These are phyloP conservation scores for Belgica antarctica DNA, from an alignment of 2,888 invertebrate genomes.

Conservation along the genomic window DNA sequence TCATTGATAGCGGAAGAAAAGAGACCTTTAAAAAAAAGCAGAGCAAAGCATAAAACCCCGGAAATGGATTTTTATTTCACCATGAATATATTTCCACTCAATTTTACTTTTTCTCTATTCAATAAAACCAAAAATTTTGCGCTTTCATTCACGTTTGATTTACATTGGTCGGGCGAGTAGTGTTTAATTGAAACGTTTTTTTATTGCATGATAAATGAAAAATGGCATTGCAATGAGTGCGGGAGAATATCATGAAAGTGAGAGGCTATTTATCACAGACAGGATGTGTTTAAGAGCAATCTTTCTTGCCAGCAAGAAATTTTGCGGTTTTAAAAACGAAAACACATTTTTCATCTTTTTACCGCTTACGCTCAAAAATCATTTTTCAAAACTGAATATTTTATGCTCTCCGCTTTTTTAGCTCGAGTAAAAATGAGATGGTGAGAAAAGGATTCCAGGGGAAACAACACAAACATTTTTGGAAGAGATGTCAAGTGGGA, in stretches of 20 bases:
- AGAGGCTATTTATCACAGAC: conserved; percentile 38
- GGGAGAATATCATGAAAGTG: background rate
- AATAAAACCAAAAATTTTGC: background rate
- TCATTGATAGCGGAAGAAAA: no score
- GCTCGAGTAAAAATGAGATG: background rate
- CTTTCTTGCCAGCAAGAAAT: conserved; percentile 27
- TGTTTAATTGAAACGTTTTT: conserved; percentile 18
- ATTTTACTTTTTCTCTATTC: conserved; percentile 4
- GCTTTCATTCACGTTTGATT: conserved; percentile 15
- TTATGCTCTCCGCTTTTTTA: background rate
- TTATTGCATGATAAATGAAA: background rate
- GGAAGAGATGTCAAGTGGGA: background rate
- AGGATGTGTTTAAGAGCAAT: conserved; percentile 43
- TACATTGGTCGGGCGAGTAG: background rate
- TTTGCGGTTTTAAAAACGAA: conserved; percentile 11
- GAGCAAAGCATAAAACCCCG: background rate
- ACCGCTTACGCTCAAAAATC: conserved; percentile 24
- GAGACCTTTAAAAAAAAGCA: background rate
- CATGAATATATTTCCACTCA: conserved; percentile 1
- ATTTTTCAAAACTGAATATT: conserved; percentile 20
- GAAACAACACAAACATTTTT: background rate
- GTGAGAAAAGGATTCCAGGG: background rate
- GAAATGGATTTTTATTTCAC: conserved; percentile 18
- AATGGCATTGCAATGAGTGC: background rate
- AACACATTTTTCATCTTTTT: conserved; percentile 34